phyloP scores from a whole-genome alignment of 2,888 invertebrate genomes.

The Ochlodes sylvanus region DNA sequence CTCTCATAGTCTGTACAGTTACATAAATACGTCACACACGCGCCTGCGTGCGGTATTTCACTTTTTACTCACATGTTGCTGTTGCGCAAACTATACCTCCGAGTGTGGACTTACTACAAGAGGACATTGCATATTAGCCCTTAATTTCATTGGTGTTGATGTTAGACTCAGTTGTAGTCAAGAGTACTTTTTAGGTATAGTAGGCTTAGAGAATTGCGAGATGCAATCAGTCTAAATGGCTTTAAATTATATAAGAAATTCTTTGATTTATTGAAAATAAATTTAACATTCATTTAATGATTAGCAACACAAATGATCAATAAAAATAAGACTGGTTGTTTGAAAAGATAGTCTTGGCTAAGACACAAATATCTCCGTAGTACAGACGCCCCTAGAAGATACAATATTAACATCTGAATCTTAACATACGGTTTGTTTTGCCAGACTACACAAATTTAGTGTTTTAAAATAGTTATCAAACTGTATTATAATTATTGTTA shows the following conservation, averaged over 20 bases:
- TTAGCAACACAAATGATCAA: too few relatives aligned
- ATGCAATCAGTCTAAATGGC: not conserved
- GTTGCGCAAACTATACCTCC: not conserved
- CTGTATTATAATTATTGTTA: too few relatives aligned
- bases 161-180: not conserved
- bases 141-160: not conserved
- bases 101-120: not conserved
- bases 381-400: too few relatives aligned
- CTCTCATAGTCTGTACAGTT: too few relatives aligned
- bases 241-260: not conserved
- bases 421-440: too few relatives aligned
- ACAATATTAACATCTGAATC: too few relatives aligned
- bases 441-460: too few relatives aligned
- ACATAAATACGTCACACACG: not conserved
- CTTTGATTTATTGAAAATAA: not conserved
- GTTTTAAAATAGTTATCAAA: too few relatives aligned
- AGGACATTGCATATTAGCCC: not conserved
- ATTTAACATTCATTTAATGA: too few relatives aligned
- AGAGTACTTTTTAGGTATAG: not conserved
- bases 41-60: not conserved
- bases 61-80: constrained; percentile 6
- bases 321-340: too few relatives aligned
- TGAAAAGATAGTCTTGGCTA: too few relatives aligned
- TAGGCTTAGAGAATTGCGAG: not conserved
- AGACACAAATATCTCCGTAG: too few relatives aligned